Conservation (phyloP, 2,113 vertebrate species). For the Craseonycteris thonglongyai region DNA sequence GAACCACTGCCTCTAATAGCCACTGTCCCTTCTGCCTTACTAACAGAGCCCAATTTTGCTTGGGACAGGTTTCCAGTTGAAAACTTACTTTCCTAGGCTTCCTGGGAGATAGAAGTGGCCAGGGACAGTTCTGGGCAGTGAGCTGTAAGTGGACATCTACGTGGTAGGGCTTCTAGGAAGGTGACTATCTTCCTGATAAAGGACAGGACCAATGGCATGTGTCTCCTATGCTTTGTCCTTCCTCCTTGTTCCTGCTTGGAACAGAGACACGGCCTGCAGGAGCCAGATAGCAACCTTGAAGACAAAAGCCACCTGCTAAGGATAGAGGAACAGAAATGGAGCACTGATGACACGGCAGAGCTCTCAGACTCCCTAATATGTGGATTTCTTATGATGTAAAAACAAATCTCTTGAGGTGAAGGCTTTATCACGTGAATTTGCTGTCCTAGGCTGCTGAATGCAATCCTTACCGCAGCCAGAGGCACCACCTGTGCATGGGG, state of each 20-base stretch:
- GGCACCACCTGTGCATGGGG: not conserved
- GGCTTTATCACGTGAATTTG: not conserved
- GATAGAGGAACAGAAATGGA: not conserved
- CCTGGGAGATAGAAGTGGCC: not conserved
- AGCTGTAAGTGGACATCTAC: not conserved
- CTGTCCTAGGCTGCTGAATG: not conserved
- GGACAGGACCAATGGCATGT: not conserved
- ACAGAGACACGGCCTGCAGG: not conserved
- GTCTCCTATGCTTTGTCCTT: not conserved
- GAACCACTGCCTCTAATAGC: not conserved
- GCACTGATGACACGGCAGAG: fast-evolving
- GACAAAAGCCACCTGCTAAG: not conserved
- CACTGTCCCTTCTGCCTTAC: not conserved
- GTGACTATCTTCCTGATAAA: not conserved
- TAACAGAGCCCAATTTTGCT: not conserved
- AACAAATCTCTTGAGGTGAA: not conserved
- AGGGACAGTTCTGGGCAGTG: not conserved
- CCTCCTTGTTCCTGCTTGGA: not conserved
- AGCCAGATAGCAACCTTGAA: not conserved
- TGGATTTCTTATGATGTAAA: not conserved
- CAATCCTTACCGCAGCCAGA: not conserved
- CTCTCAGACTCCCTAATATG: fast-evolving
- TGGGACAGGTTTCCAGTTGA: not conserved
- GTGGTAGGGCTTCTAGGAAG: not conserved
- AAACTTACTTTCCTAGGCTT: not conserved